Conservation (phyloP, 2,797 vertebrate species). For the Notolabrus celidotus region DNA sequence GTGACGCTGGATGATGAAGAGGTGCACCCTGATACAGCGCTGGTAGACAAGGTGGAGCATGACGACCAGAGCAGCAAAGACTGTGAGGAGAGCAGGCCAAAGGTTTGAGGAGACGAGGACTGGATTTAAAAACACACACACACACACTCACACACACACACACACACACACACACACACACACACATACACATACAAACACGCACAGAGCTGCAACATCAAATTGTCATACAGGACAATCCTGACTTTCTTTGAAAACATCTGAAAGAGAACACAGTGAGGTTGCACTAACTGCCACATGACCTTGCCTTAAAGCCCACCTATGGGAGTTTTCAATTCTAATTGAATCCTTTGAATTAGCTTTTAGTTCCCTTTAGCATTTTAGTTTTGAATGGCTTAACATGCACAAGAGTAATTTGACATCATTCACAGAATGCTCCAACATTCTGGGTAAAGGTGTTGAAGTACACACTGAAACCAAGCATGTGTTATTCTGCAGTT, state of each 20-base stretch:
- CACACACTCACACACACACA: constrained; percentile 27
- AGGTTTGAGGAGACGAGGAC: constrained; percentile 59
- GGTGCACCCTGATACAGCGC: constrained; percentile 87
- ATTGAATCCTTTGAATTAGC: constrained; percentile 31
- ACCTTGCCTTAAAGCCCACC: constrained; percentile 65
- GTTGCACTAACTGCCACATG: constrained; percentile 70
- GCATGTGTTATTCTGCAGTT: neutral
- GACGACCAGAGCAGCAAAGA: constrained; percentile 63
- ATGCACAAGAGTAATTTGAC: constrained; percentile 13
- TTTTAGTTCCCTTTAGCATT: constrained; percentile 23
- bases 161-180: constrained; percentile 4
- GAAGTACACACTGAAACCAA: neutral
- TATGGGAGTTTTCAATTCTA: constrained; percentile 36
- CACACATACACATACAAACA: constrained; percentile 26
- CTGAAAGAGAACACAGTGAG: constrained; percentile 16
- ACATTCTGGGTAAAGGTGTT: neutral
- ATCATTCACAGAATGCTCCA: constrained; percentile 14
- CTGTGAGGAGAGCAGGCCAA: constrained; percentile 56
- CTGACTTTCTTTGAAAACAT: constrained; percentile 43
- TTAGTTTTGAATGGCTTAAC: constrained; percentile 9
- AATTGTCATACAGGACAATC: constrained; percentile 23
- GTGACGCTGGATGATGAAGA: constrained; percentile 87
- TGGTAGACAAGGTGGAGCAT: constrained; percentile 74
- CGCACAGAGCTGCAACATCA: constrained; percentile 52
- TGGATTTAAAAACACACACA: constrained; percentile 30